phyloP scores from a whole-genome alignment of 2,797 vertebrate species.

The Mormyrus proboscirostris region DNA sequence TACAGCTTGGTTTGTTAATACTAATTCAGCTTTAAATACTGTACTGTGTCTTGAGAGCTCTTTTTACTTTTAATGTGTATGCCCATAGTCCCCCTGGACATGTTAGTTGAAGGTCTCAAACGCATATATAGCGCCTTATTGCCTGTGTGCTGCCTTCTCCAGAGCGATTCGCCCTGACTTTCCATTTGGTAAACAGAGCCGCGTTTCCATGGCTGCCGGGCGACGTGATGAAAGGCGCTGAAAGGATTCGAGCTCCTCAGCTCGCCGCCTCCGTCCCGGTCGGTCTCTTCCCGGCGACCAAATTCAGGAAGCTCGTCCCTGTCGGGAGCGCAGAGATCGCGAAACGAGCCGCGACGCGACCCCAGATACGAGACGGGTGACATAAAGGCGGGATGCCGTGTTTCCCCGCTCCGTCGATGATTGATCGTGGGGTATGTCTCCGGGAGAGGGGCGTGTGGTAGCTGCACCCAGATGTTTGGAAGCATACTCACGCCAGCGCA shows the following conservation, averaged over 20 bases:
- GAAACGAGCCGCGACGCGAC: background rate
- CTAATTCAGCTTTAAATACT: background rate
- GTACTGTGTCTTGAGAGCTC: background rate
- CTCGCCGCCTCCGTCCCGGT: background rate
- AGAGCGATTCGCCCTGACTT: background rate
- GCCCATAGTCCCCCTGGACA: background rate
- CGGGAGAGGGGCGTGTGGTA: background rate
- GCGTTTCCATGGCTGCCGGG: constrained; percentile 13
- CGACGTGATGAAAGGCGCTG: constrained; percentile 8
- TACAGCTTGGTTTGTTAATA: background rate
- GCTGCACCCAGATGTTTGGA: background rate
- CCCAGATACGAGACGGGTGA: constrained; percentile 18
- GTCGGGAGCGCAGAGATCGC: background rate
- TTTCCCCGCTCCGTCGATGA: constrained; percentile 24
- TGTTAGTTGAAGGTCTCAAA: background rate
- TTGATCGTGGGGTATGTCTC: constrained; percentile 28
- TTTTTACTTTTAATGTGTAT: background rate
- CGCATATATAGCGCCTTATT: background rate
- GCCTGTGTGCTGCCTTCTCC: background rate
- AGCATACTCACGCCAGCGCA: background rate
- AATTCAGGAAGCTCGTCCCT: background rate
- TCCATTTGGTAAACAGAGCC: constrained; percentile 22
- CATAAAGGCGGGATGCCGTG: background rate
- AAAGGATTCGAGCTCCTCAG: background rate
- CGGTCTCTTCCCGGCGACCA: background rate